Evolutionary conservation across 2,888 invertebrate genomes (phyloP).

Genomic region (Asteroscopus sphinx): DNA sequence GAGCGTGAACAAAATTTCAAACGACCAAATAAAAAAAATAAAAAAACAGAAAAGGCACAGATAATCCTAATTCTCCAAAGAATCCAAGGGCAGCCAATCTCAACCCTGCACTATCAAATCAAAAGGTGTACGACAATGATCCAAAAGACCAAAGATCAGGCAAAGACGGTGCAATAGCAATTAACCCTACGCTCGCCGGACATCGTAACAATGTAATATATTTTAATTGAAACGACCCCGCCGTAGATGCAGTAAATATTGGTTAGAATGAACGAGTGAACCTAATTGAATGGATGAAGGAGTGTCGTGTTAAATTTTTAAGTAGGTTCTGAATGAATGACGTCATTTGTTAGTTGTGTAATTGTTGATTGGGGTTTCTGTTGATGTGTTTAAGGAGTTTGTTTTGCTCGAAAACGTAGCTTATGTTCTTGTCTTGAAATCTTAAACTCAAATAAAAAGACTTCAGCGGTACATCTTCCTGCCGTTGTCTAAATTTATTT

Average conservation of each 20-base stretch:
- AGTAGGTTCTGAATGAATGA: constrained; percentile 56
- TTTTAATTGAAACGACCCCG: constrained; percentile 87
- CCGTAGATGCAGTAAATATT: constrained; percentile 70
- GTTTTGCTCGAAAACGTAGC: constrained; percentile 17
- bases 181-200: constrained; percentile 79
- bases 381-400: constrained; percentile 20
- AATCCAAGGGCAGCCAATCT: constrained; percentile 44
- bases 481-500: too few species aligned
- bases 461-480: too few species aligned
- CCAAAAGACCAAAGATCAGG: constrained; percentile 83
- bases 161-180: constrained; percentile 82
- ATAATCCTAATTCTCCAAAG: constrained; percentile 10
- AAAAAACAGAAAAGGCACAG: background rate
- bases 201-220: constrained; percentile 86
- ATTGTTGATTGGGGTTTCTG: constrained; percentile 34
- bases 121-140: constrained; percentile 82
- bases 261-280: constrained; percentile 68
- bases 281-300: constrained; percentile 58
- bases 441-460: too few species aligned
- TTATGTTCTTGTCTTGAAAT: background rate
- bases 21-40: background rate
- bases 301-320: constrained; percentile 55
- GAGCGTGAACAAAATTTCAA: background rate
- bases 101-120: constrained; percentile 69
- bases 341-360: constrained; percentile 47